A percentile compares a stretch with the other conserved stretches of the same genome.
Conservation (phyloP, 2,113 vertebrate genomes). For the Meles meles region DNA sequence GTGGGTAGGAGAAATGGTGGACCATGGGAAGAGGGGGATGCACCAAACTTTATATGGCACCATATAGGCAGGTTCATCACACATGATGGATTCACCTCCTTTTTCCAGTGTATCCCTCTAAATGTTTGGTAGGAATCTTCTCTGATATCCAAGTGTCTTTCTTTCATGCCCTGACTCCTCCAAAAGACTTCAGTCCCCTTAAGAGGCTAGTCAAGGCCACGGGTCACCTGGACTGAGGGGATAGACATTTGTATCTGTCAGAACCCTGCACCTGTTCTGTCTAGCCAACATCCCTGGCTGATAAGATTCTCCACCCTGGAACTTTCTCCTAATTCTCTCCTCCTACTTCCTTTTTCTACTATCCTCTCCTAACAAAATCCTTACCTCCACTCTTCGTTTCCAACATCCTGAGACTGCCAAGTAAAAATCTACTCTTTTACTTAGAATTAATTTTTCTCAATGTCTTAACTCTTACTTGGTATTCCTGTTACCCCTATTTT, state of each 20-base stretch:
- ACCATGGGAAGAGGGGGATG: background rate
- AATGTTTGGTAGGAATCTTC: background rate
- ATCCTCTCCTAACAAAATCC: background rate
- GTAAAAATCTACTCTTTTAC: background rate
- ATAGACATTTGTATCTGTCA: background rate
- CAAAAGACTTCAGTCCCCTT: background rate
- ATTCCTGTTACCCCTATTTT: background rate
- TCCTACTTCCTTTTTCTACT: background rate
- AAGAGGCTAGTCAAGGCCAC: background rate
- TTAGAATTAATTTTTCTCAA: slow-evolving; percentile 14
- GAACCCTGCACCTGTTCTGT: background rate
- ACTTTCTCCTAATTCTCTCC: background rate
- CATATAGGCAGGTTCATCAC: background rate
- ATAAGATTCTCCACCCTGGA: background rate
- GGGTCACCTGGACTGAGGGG: background rate
- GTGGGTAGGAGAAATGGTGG: background rate
- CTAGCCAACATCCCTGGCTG: background rate
- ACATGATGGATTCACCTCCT: background rate
- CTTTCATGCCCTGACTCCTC: background rate
- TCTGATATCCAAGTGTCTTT: background rate
- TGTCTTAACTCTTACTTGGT: background rate
- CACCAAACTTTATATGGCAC: background rate
- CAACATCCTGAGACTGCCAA: background rate
- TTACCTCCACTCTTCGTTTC: background rate
- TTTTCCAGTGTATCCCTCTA: background rate